phyloP scores from a whole-genome alignment of 2,113 vertebrate species.

The Sardina pilchardus region DNA sequence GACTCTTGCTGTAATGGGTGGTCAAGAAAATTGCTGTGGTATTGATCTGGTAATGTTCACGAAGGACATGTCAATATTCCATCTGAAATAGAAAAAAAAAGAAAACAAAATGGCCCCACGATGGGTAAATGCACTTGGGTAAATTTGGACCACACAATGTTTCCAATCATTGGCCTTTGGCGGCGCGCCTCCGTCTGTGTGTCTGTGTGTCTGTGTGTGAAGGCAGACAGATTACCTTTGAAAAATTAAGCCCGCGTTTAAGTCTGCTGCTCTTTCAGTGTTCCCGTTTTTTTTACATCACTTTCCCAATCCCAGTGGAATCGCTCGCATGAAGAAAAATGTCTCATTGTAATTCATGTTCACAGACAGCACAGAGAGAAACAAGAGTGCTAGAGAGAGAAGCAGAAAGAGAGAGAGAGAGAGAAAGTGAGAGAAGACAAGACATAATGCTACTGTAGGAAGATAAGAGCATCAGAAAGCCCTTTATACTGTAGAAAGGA shows the following conservation, averaged over 20 bases:
- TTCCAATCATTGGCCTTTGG: conserved; percentile 11
- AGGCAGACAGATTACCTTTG: background rate
- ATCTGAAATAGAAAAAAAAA: conserved; percentile 57
- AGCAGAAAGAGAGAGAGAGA: conserved; percentile 22
- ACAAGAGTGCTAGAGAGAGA: conserved; percentile 5
- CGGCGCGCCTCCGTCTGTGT: background rate
- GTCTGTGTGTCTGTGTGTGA: background rate
- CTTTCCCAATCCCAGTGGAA: background rate
- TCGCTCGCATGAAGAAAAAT: background rate
- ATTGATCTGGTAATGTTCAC: conserved; percentile 69
- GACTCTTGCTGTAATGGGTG: conserved; percentile 63
- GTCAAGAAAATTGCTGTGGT: conserved; percentile 60
- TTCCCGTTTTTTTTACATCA: conserved; percentile 21
- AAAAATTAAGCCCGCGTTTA: background rate
- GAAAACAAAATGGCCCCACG: conserved; percentile 56
- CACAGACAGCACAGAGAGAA: background rate
- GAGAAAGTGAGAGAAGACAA: conserved; percentile 28
- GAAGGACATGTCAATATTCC: conserved; percentile 65
- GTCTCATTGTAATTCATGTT: conserved; percentile 24
- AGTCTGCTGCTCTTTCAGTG: background rate
- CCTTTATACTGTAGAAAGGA: conserved; percentile 16
- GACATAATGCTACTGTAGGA: background rate
- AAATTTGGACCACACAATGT: conserved; percentile 60
- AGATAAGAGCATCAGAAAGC: conserved; percentile 21
- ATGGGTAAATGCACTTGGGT: conserved; percentile 34